A percentile compares a stretch with the other conserved stretches of the same genome.
These are phyloP conservation scores for Orgyia antiqua DNA, from an alignment of 2,888 invertebrate species.

Conservation along the genomic window DNA sequence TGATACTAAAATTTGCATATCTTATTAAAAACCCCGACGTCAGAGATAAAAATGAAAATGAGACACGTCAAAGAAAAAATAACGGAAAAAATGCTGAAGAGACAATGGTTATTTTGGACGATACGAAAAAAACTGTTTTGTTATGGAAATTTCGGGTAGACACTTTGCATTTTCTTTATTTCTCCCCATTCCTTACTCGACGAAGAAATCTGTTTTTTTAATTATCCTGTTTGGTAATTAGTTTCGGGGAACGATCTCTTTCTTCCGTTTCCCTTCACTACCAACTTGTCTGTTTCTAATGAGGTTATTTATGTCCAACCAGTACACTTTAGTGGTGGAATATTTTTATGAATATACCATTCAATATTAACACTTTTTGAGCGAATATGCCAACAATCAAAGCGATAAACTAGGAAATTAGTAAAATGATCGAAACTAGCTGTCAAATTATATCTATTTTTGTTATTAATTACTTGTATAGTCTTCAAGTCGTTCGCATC, in stretches of 20 bases:
- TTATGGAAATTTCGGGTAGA: conserved; percentile 73
- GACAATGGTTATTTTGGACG: conserved; percentile 74
- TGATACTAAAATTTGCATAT: conserved; percentile 67
- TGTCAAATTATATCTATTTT: too few relatives aligned
- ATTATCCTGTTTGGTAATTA: conserved; percentile 78
- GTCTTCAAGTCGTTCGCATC: too few relatives aligned
- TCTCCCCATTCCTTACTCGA: conserved; percentile 50
- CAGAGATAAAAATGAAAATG: conserved; percentile 72
- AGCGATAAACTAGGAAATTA: too few relatives aligned
- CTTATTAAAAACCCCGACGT: conserved; percentile 72
- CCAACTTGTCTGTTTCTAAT: conserved; percentile 70
- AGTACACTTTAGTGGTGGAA: conserved; percentile 19
- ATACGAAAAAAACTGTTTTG: conserved; percentile 69
- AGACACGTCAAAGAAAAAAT: conserved; percentile 69
- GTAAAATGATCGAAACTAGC: too few relatives aligned
- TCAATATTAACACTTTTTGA: too few relatives aligned
- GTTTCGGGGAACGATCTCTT: conserved; percentile 72
- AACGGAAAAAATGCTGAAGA: conserved; percentile 59
- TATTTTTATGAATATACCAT: too few relatives aligned
- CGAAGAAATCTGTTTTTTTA: conserved; percentile 74
- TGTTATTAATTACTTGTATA: too few relatives aligned
- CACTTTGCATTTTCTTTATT: conserved; percentile 76
- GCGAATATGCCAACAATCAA: too few relatives aligned
- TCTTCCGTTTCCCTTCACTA: conserved; percentile 51
- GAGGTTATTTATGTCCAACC: conserved; percentile 65